These are phyloP conservation scores for Trogon melanurus DNA, from an alignment of 2,113 vertebrate genomes.

Conservation along the genomic window DNA sequence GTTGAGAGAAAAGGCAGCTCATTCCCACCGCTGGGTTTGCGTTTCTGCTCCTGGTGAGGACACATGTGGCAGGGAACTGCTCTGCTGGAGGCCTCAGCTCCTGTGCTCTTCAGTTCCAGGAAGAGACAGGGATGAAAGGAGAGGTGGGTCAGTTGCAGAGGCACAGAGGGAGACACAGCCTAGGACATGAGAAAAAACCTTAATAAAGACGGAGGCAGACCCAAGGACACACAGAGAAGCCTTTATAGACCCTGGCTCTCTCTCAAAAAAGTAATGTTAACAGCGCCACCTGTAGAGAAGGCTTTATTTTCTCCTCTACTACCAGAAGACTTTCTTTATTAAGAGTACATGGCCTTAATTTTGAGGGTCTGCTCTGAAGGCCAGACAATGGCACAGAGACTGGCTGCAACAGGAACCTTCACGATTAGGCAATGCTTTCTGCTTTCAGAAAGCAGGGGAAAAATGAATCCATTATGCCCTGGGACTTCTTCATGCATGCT, in stretches of 20 bases:
- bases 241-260: not conserved
- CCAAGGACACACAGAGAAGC: not conserved
- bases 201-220: not conserved
- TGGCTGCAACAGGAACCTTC: not conserved
- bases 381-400: not conserved
- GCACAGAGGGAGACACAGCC: not conserved
- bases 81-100: not conserved
- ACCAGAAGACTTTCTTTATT: not conserved
- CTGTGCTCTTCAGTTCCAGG: not conserved
- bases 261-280: not conserved
- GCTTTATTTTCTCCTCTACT: not conserved
- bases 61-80: not conserved
- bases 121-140: not conserved
- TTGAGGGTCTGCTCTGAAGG: not conserved
- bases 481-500: not conserved
- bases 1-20: not conserved
- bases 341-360: not conserved
- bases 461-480: not conserved
- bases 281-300: not conserved
- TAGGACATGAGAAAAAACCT: not conserved
- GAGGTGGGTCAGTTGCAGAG: not conserved
- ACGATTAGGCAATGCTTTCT: not conserved
- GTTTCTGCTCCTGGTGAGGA: not conserved
- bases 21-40: not conserved
- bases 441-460: not conserved